Base-by-base conservation (phyloP, 1,140 invertebrate genomes). In the Cydia pomonella region DNA sequence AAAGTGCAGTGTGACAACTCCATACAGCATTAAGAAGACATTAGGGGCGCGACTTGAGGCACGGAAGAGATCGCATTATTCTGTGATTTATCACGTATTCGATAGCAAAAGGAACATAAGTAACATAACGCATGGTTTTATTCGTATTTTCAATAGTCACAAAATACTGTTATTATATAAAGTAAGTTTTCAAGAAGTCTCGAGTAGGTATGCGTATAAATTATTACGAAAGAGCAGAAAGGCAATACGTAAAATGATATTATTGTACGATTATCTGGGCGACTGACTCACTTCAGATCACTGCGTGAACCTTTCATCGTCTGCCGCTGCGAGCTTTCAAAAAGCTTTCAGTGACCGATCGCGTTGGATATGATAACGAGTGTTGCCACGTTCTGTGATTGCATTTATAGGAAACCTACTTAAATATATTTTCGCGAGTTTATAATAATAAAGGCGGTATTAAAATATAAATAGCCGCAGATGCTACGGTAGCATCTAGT, bases 11-110 rank as follows among this genome's bases (percentile, higher is more conserved):
- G 85, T 90, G 85, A 89, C 87, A 90, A 90, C 83, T 88, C 84
- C 83, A 87, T 88, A 87, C 83, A 81, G 86, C 87, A 92, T 91
- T 91, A 92, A 87, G 87, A 90, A 92, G 82, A 88, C 90, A 92
- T 92, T 92, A 89, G 87, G 88, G 79, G 80, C 82, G 84, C 75
- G 76, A 76, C 74, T 75, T 74, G 69, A 75, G 73, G 64, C 75
- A 80, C 73, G 81, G 75, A 80, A 76, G 82, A 83, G 84, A 83
- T 81, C 80, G 83, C 86, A 90, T 89, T 90, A 90, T 92, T 89
- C 80, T 78, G 78, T 83, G 78, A 90, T 90, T 87, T 90, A 87
- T 90, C 85, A 89, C 80, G 76, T 80, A 81, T 81, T 76, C 76
- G 80, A 83, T 81, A 81, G 74, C 53, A 78, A 79, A 82, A 78